Evolutionary conservation across 2,797 vertebrate species (phyloP), one percentile per base, ranked within the genome.

Genomic region (Percopsis omiscomaycus): DNA sequence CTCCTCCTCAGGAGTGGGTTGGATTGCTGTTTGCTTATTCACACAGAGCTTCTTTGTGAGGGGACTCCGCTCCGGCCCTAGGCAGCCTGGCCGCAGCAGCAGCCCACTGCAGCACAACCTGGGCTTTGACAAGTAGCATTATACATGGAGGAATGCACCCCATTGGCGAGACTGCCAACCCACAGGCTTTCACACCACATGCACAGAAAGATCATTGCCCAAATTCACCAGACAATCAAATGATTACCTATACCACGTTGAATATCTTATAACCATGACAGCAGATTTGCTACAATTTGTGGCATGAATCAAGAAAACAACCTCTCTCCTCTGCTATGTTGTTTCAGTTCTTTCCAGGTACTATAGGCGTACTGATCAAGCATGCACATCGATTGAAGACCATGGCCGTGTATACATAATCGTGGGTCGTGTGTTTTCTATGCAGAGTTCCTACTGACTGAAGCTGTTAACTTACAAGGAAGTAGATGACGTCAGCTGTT

Each of bases 1-100:
- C 80, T 88, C 77, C 68, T 84, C 84, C 71, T 81, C 55, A 11
- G 2, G 48, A 57, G 77, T 78, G 79, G 66, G 54, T 61, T 54
- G 67, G 11, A 37, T 37, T 37, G 37, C 61, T 71, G 71, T 46
- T 74, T 28, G 59, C 55, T 3, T 42, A 60, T 54, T 78, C 78
- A 81, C 74, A 93, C 87, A 92, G 88, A 84, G 81, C 45, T 70
- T 85, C 91, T 90, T 92, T 93, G 91, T 93, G 76, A 67, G 63
- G 45, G 4, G 55, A 32, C 59, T 76, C 55, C 13, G 66, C 75
- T 68, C 67, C 59, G 45, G 73, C 66, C 22, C 74, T 46, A 70
- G 68, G 59, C 74, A 71, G 69, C 78, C 77, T 74, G 55, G 55
- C 61, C 66, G 63, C 28, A 61, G 48, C 48, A 44, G 72, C 45